Evolutionary conservation across 1,140 invertebrate genomes (phyloP).

Genomic region (Samia ricini): DNA sequence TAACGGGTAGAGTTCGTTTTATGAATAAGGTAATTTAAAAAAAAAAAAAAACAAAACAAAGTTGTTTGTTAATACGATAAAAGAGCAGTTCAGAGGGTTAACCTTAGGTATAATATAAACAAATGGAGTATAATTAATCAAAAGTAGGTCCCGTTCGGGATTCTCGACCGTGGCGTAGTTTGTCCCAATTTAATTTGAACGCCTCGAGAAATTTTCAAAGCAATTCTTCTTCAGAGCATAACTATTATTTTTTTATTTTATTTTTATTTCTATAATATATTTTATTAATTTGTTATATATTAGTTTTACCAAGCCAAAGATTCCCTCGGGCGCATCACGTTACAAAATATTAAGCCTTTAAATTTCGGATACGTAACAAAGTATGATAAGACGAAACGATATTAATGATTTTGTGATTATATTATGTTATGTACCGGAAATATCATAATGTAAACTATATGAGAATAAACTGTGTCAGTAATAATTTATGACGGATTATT

Average conservation of each 20-base stretch:
- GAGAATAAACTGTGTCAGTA: conserved; percentile 57
- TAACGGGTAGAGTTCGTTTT: conserved; percentile 44
- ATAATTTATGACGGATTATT: conserved; percentile 70
- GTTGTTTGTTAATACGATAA: conserved; percentile 74
- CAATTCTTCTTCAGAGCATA: conserved; percentile 12
- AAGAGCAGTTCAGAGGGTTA: conserved; percentile 73
- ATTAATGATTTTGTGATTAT: conserved; percentile 20
- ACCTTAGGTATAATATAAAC: conserved; percentile 62
- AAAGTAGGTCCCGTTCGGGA: conserved; percentile 45
- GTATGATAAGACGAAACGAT: not conserved
- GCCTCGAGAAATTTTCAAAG: conserved; percentile 28
- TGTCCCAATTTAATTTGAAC: conserved; percentile 17
- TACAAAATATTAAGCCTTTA: not conserved
- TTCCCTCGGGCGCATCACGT: not conserved
- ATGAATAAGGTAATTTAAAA: conserved; percentile 55
- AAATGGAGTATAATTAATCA: conserved; percentile 55
- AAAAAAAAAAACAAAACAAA: conserved; percentile 62
- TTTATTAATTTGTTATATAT: conserved; percentile 1
- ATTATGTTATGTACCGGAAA: conserved; percentile 22
- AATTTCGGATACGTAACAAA: not conserved
- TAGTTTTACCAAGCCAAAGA: conserved; percentile 4
- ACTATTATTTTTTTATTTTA: conserved; percentile 14
- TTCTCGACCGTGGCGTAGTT: conserved; percentile 43
- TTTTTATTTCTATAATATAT: not conserved
- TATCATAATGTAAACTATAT: conserved; percentile 28